Evolutionary conservation across 2,888 invertebrate genomes (phyloP), one percentile per base, ranked within the genome.

Genomic region (Catocala sponsa): DNA sequence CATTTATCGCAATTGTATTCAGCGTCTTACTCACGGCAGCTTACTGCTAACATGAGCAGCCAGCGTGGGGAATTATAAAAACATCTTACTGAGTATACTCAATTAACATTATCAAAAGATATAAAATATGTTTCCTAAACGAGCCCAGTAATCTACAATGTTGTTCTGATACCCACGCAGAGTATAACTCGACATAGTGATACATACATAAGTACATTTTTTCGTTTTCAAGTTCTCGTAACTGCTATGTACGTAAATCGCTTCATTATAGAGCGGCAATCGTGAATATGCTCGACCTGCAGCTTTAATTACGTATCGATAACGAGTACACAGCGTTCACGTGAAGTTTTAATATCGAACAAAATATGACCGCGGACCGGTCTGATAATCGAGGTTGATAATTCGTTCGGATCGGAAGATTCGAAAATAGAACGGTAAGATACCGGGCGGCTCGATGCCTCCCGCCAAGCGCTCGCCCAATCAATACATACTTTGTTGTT

Each of bases 401-500:
- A 82, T 85, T 79, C 72, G 79, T 82, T 84, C 75, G 75, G 76
- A 84, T 85, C 78, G 71, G 73, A 81, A 77, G 75, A 78, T 83
- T 84, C 81, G 58, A 85, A 90, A 90, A 89, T 89, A 89, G 88
- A 88, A 79, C 78, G 76, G 61, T 66, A 63, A 76, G 74, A 75
- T 71, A 71, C 71, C 65, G 72, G 60, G 69, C 69, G 76, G 67
- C 73, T 74, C 77, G 74, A 78, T 80, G 76, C 78, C 80, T 74
- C 72, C 79, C 79, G 76, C 75, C 65, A 62, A 60, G 68, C 80
- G 79, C 72, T 81, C 81, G 79, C 55, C 85, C 85, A 91, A 91
- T 91, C 89, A 78, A 90, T 89, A 89, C 78, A 78, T 83, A 86
- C 88, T 86, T 87, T 87, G 87, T 89, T 84, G 85, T 79, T 63